These are phyloP conservation scores for Pachypeltis micranthus DNA, from an alignment of 1,140 invertebrate genomes.

Conservation along the genomic window DNA sequence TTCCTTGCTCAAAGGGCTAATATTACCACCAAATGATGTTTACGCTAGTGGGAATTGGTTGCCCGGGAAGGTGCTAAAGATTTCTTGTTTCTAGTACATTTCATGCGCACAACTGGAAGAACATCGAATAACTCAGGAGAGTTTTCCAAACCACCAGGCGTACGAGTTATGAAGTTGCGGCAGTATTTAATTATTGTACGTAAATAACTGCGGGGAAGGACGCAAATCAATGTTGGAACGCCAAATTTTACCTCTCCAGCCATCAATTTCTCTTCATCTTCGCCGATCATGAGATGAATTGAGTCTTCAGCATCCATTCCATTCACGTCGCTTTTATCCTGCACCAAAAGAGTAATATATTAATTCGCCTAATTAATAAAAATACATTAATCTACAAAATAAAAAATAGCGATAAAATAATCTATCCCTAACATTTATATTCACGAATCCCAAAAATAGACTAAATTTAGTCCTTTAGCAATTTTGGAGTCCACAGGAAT, in stretches of 20 bases:
- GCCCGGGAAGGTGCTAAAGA: too few relatives aligned
- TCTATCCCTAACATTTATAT: not conserved
- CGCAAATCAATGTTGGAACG: not conserved
- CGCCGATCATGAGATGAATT: slow-evolving; percentile 65
- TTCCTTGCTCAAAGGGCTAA: too few relatives aligned
- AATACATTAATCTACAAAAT: not conserved
- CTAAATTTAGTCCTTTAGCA: too few relatives aligned
- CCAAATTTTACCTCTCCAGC: slow-evolving; percentile 51
- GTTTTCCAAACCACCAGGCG: too few relatives aligned
- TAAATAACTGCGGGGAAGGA: too few relatives aligned
- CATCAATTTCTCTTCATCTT: slow-evolving; percentile 63
- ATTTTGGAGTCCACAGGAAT: too few relatives aligned
- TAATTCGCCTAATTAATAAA: not conserved
- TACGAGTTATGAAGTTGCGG: too few relatives aligned
- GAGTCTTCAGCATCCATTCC: slow-evolving; percentile 60
- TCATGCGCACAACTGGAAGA: not conserved
- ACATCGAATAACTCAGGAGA: not conserved
- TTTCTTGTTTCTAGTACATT: not conserved
- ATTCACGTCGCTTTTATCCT: slow-evolving; percentile 24
- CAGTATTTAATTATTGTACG: not conserved
- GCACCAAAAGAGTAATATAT: slow-evolving; percentile 11
- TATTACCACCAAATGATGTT: too few relatives aligned
- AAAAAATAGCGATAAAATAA: not conserved
- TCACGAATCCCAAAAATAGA: too few relatives aligned
- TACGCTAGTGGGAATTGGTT: too few relatives aligned